These are phyloP conservation scores for Melanaphis sacchari DNA, from an alignment of 1,140 invertebrate genomes.

Conservation along the genomic window DNA sequence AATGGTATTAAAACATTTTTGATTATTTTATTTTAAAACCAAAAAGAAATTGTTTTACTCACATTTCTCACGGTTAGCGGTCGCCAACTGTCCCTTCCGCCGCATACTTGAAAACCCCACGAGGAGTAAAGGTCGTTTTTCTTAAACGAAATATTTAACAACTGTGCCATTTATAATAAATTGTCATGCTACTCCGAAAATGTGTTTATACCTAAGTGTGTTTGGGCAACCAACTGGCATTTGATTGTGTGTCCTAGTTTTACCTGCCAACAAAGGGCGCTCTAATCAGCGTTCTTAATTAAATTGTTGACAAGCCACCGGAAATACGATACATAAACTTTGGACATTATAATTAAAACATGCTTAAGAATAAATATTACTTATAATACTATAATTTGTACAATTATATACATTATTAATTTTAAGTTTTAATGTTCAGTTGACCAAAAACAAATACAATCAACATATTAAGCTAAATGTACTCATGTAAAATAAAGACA, in stretches of 20 bases:
- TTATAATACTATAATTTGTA: neutral
- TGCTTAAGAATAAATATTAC: neutral
- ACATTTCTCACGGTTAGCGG: constrained; percentile 59
- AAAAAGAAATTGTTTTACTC: constrained; percentile 21
- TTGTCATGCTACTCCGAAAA: constrained; percentile 37
- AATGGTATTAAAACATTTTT: neutral
- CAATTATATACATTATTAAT: neutral
- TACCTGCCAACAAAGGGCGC: constrained; percentile 30
- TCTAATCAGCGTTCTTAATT: constrained; percentile 39
- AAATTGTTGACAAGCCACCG: constrained; percentile 42
- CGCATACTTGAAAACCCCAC: constrained; percentile 60
- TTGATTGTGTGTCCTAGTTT: constrained; percentile 44
- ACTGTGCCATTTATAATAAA: constrained; percentile 57
- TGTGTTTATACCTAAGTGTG: neutral
- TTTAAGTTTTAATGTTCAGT: neutral
- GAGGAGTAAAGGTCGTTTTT: constrained; percentile 59
- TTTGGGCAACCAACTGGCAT: constrained; percentile 29
- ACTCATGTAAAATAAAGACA: neutral
- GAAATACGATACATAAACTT: constrained; percentile 46
- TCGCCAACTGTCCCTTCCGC: constrained; percentile 58
- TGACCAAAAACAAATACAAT: neutral
- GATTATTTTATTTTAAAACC: neutral
- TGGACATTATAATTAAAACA: constrained; percentile 32
- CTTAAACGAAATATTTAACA: constrained; percentile 60
- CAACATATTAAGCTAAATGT: neutral